Conservation (phyloP, 2,888 invertebrate species). For the Netelia inedita region DNA sequence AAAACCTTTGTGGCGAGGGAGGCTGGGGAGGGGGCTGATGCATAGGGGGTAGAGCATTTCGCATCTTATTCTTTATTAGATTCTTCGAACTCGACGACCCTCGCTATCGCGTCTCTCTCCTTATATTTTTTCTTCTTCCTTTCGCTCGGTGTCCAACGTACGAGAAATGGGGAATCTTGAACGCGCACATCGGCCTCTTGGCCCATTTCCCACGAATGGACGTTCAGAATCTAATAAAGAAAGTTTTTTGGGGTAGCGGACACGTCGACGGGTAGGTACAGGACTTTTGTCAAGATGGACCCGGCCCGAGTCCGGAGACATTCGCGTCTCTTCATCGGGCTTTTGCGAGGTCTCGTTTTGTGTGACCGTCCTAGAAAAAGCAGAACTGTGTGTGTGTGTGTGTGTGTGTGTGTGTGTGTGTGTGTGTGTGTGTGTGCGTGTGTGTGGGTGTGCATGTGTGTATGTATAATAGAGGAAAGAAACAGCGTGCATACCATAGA, state of each 20-base stretch:
- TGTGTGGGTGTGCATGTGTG: no score
- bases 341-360: background rate
- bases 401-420: background rate
- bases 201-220: slow-evolving; percentile 75
- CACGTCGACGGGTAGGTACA: slow-evolving; percentile 50
- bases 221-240: slow-evolving; percentile 80
- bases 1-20: background rate
- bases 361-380: background rate
- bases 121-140: slow-evolving; percentile 23
- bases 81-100: slow-evolving; percentile 51
- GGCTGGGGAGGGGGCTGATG: background rate
- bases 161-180: slow-evolving; percentile 42
- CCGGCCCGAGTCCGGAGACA: slow-evolving; percentile 7
- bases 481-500: slow-evolving; percentile 26
- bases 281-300: slow-evolving; percentile 63
- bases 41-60: slow-evolving; percentile 11
- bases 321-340: slow-evolving; percentile 4
- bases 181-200: slow-evolving; percentile 56
- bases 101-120: slow-evolving; percentile 35
- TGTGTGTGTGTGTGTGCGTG: background rate
- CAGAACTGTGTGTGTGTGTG: background rate
- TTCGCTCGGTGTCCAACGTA: slow-evolving; percentile 48
- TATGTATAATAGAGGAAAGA: slow-evolving; percentile 8
- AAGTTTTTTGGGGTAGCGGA: slow-evolving; percentile 70
- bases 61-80: slow-evolving; percentile 64